These are phyloP conservation scores for Sarcophaga carnaria DNA, from an alignment of 2,888 invertebrate genomes.

Conservation along the genomic window DNA sequence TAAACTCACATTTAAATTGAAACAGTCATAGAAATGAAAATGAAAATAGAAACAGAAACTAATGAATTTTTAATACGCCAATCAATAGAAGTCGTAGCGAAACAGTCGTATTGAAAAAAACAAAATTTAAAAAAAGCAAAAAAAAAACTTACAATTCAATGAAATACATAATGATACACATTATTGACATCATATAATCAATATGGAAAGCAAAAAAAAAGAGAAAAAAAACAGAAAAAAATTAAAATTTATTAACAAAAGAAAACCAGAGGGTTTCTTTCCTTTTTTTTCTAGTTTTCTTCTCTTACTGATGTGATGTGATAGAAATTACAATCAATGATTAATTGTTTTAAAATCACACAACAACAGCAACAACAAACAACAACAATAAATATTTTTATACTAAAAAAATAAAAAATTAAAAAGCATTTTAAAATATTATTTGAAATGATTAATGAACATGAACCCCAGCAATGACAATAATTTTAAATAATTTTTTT, in stretches of 20 bases:
- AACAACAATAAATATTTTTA: background rate
- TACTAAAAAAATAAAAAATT: slow-evolving; percentile 41
- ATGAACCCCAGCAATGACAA: too few relatives aligned
- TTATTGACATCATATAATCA: slow-evolving; percentile 49
- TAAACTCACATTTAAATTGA: background rate
- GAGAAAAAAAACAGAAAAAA: too few relatives aligned
- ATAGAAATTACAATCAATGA: slow-evolving; percentile 42
- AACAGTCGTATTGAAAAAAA: slow-evolving; percentile 6
- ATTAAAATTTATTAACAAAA: background rate
- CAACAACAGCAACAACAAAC: slow-evolving; percentile 18
- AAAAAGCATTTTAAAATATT: slow-evolving; percentile 50
- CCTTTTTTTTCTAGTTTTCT: background rate
- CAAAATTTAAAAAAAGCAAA: too few relatives aligned
- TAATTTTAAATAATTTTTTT: too few relatives aligned
- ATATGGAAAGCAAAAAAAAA: slow-evolving; percentile 27
- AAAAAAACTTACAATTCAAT: too few relatives aligned
- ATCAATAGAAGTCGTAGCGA: slow-evolving; percentile 38
- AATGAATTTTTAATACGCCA: slow-evolving; percentile 56
- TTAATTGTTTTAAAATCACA: slow-evolving; percentile 63
- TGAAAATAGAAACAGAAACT: slow-evolving; percentile 9
- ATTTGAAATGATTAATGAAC: slow-evolving; percentile 32
- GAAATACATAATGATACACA: slow-evolving; percentile 26
- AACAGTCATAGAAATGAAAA: background rate
- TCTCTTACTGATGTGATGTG: background rate
- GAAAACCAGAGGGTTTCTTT: slow-evolving; percentile 37